Base-by-base conservation (phyloP, 2,113 vertebrate species). In the Lagopus leucura region DNA sequence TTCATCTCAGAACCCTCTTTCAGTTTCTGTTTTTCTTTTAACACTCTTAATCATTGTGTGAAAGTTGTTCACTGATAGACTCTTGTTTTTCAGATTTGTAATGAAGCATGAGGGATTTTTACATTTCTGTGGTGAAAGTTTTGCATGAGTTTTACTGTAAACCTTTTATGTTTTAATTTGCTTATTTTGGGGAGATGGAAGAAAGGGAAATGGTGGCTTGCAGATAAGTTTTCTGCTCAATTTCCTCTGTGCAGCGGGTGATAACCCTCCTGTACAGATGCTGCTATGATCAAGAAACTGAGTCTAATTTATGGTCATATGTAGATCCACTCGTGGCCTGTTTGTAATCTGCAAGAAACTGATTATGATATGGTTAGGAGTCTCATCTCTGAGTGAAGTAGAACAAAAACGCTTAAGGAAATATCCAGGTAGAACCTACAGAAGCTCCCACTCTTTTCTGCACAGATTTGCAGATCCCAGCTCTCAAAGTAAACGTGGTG, bases 91-190 rank as follows among this genome's bases (percentile, higher is more conserved):
- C 80, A 87, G 91, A 79, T 84, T 92, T 79, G 73, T 96, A 93
- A 87, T 89, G 94, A 96, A 89, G 83, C 95, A 83, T 95, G 90
- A 94, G 93, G 52, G 72, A 69, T 82, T 96, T 96, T 96, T 96
- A 94, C 81, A 93, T 94, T 88, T 88, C 90, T 94, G 92, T 65
- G 90, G 96, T 89, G 54, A 69, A 96, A 90, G 58, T 90, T 96
- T 95, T 96, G 92, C 93, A 95, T 96, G 86, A 76, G 61, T 69
- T 88, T 94, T 95, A 71, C 82, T 92, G 93, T 86, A 90, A 95
- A 78, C 34, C 90, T 94, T 93, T 93, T 83, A 82, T 45, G 30
- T 42, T 95, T 95, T 65, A 71, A 78, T 79, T 94, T 76, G 82
- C 82, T 93, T 96, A 93, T 90, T 96, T 94, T 90, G 9, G 77